These are phyloP conservation scores for Apocheima hispidaria DNA, from an alignment of 2,888 invertebrate species.

Conservation along the genomic window DNA sequence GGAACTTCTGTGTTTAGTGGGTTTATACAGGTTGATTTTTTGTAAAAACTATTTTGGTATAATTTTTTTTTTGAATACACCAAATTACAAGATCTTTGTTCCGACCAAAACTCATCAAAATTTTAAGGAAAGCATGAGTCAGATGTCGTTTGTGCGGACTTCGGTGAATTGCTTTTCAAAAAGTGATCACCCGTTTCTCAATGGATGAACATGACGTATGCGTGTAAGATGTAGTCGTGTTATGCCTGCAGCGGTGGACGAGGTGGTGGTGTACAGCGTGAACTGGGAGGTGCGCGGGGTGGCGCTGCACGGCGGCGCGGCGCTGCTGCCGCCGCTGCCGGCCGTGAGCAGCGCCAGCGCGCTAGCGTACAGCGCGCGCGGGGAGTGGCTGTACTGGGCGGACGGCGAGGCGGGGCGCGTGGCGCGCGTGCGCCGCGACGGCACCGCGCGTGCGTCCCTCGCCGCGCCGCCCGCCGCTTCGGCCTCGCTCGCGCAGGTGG, in stretches of 20 bases:
- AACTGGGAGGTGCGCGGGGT: constrained; percentile 90
- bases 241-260: constrained; percentile 81
- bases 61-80: too few species aligned
- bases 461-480: constrained; percentile 80
- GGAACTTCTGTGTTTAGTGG: too few species aligned
- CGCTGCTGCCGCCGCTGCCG: constrained; percentile 69
- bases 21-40: too few species aligned
- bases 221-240: too few species aligned
- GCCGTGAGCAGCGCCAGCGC: constrained; percentile 91
- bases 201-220: too few species aligned
- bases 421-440: constrained; percentile 91
- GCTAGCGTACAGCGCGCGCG: constrained; percentile 85
- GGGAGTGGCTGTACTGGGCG: constrained; percentile 92
- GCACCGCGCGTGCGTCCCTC: constrained; percentile 88
- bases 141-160: too few species aligned
- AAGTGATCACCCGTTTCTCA: too few species aligned
- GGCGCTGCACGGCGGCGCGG: constrained; percentile 60
- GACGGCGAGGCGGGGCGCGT: constrained; percentile 92
- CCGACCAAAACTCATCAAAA: too few species aligned
- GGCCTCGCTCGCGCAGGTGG: constrained; percentile 78
- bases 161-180: too few species aligned
- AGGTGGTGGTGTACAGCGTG: constrained; percentile 91
- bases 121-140: too few species aligned
- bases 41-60: too few species aligned
- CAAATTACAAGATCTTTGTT: too few species aligned